Percentiles rank a stretch among this genome's conserved stretches.
Conservation (phyloP, 2,113 vertebrate genomes). For the Ceyx margarethae region DNA sequence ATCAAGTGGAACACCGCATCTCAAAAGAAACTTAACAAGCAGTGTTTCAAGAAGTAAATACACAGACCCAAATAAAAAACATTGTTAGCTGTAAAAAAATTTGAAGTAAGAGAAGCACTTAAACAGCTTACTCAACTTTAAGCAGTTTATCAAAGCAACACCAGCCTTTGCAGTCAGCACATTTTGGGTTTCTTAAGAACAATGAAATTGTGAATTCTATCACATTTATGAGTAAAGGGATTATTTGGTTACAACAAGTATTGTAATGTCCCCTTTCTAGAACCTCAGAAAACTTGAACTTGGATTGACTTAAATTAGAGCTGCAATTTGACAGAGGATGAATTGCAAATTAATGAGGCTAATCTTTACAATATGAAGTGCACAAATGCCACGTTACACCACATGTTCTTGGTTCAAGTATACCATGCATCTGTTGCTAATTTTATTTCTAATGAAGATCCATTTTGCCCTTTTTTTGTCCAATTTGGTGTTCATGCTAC, state of each 20-base stretch:
- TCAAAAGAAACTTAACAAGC: background rate
- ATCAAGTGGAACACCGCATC: background rate
- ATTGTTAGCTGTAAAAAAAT: background rate
- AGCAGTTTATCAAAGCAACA: constrained; percentile 42
- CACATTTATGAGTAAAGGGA: background rate
- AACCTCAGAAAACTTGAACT: constrained; percentile 8
- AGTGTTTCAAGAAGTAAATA: background rate
- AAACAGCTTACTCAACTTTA: constrained; percentile 29
- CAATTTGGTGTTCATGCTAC: background rate
- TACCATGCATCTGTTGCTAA: background rate
- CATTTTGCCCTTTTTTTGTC: background rate
- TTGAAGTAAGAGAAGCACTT: background rate
- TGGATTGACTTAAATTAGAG: background rate
- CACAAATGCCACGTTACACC: background rate
- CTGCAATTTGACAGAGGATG: background rate
- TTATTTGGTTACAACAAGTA: constrained; percentile 20
- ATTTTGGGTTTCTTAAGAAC: constrained; percentile 9
- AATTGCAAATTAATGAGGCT: background rate
- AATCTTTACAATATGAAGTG: background rate
- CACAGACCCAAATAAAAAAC: background rate
- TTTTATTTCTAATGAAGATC: background rate
- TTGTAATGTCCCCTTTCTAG: background rate
- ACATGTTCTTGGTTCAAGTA: background rate
- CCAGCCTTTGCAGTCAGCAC: constrained; percentile 24
- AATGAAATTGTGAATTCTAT: constrained; percentile 25